A percentile compares a stretch with the other conserved stretches of the same genome.
Conservation (phyloP, 2,888 invertebrate genomes). For the Palloptera scutellata region DNA sequence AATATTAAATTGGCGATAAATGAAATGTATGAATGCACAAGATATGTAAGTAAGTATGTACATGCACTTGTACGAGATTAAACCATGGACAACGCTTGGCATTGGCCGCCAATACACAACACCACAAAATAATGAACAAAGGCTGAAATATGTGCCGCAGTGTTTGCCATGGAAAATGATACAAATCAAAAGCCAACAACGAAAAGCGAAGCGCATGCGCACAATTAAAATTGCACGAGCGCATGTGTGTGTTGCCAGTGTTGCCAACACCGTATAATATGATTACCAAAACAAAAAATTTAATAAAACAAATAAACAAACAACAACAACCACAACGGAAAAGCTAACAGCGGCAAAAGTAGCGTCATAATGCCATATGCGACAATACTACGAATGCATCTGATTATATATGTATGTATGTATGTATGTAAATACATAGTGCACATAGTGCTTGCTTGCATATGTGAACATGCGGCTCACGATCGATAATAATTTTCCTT, state of each 20-base stretch:
- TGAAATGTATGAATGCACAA: no score
- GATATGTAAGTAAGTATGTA: no score
- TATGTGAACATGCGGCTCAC: background rate
- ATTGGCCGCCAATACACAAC: slow-evolving; percentile 5
- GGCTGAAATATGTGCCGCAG: no score
- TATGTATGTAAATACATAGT: slow-evolving; percentile 1
- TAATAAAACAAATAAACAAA: slow-evolving; percentile 7
- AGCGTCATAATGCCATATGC: background rate
- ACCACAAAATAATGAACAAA: no score
- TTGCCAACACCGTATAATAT: background rate
- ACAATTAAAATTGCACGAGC: no score
- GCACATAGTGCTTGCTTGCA: background rate
- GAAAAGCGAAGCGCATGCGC: no score
- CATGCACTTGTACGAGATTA: background rate
- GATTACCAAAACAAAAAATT: background rate
- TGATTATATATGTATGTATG: no score
- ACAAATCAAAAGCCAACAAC: background rate
- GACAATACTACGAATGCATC: no score
- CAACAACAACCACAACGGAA: slow-evolving; percentile 9
- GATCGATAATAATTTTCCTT: background rate
- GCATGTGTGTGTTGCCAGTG: background rate
- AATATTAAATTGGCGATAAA: background rate
- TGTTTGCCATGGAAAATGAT: background rate
- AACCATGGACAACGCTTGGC: slow-evolving; percentile 16
- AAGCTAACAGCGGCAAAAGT: slow-evolving; percentile 1